Evolutionary conservation across 2,797 vertebrate species (phyloP).

Genomic region (Micrastur ruficollis): DNA sequence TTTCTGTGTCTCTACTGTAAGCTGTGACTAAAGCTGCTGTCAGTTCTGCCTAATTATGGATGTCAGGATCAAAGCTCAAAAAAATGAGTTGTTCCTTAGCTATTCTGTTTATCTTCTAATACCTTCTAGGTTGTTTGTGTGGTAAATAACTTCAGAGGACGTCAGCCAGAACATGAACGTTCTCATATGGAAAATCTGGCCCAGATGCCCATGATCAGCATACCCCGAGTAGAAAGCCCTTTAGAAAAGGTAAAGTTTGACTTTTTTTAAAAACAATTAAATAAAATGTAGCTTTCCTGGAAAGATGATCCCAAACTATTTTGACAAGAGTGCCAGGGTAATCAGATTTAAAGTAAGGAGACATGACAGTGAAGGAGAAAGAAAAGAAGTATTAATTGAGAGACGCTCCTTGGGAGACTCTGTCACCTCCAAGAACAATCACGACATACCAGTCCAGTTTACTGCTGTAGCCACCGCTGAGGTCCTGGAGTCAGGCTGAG

Average conservation of each 20-base stretch:
- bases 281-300: neutral
- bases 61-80: neutral
- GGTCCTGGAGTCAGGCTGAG: neutral
- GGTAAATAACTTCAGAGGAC: conserved; percentile 97
- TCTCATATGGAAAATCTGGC: conserved; percentile 75
- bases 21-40: conserved; percentile 4
- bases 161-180: conserved; percentile 86
- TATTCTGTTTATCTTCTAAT: conserved; percentile 43
- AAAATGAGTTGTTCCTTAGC: neutral
- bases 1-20: neutral
- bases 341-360: neutral
- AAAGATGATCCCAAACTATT: neutral
- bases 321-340: neutral
- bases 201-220: conserved; percentile 81
- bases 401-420: neutral
- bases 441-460: neutral
- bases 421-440: neutral
- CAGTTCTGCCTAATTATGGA: neutral
- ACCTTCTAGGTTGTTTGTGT: conserved; percentile 91
- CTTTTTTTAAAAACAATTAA: conserved; percentile 61
- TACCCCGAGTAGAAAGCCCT: conserved; percentile 89
- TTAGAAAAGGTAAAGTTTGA: conserved; percentile 93
- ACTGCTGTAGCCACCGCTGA: neutral
- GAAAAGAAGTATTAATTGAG: neutral
- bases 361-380: neutral